A percentile compares a stretch with the other conserved stretches of the same genome.
Evolutionary conservation across 2,113 vertebrate species (phyloP).

Genomic region (Atrichornis clamosus): DNA sequence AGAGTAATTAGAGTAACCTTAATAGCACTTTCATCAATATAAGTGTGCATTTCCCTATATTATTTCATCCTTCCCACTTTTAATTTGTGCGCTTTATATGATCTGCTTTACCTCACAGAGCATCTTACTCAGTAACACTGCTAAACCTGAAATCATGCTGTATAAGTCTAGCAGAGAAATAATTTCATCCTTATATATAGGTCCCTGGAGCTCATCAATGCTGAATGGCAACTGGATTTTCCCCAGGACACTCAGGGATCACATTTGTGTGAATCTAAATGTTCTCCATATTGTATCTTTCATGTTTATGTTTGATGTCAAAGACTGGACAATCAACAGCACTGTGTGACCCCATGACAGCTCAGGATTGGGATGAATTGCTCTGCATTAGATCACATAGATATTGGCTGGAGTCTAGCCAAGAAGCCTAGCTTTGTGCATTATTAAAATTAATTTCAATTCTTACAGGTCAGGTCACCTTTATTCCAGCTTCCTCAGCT

Average conservation of each 20-base stretch:
- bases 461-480: not conserved
- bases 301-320: not conserved
- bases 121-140: not conserved
- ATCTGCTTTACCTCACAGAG: not conserved
- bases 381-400: fast-evolving
- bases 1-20: not conserved
- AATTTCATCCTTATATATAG: not conserved
- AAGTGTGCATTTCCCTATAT: not conserved
- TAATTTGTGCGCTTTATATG: not conserved
- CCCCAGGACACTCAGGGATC: not conserved
- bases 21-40: not conserved
- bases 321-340: not conserved
- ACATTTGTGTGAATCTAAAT: not conserved
- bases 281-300: not conserved
- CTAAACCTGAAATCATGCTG: not conserved
- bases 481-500: not conserved
- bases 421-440: not conserved
- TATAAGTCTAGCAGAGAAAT: not conserved
- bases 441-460: not conserved
- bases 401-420: not conserved
- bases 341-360: not conserved
- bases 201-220: not conserved
- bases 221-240: not conserved
- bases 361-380: not conserved
- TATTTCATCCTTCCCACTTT: not conserved